Evolutionary conservation across 1,140 invertebrate genomes (phyloP).

Genomic region (Dreissena rostriformis): DNA sequence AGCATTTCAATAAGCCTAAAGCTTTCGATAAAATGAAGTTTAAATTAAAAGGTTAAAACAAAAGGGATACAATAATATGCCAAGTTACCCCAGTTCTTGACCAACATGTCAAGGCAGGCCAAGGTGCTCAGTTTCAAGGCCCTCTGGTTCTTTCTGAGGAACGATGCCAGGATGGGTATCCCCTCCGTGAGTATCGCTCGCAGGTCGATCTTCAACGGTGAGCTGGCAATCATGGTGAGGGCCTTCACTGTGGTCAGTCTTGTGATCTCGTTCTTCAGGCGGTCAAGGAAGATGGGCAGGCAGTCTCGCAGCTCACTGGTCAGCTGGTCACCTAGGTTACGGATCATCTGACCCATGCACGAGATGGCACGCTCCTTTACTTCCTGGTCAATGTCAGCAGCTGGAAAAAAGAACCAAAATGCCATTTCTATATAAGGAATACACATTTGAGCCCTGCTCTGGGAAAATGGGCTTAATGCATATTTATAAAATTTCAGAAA

Average conservation of each 20-base stretch:
- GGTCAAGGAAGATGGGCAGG: constrained; percentile 96
- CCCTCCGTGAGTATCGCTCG: constrained; percentile 93
- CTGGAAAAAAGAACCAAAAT: constrained; percentile 71
- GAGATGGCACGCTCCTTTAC: constrained; percentile 99
- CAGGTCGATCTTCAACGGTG: constrained; percentile 93
- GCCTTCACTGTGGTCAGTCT: constrained; percentile 97
- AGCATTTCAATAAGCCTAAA: too few species aligned
- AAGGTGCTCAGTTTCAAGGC: constrained; percentile 96
- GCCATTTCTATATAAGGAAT: too few species aligned
- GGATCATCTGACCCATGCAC: constrained; percentile 97
- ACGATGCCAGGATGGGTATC: constrained; percentile 95
- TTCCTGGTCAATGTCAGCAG: constrained; percentile 99
- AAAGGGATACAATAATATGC: constrained; percentile 21
- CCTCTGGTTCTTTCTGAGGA: constrained; percentile 98
- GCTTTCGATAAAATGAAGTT: too few species aligned
- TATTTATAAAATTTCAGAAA: too few species aligned
- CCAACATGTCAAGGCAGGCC: constrained; percentile 93
- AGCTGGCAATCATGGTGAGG: constrained; percentile 95
- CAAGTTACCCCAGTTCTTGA: constrained; percentile 92
- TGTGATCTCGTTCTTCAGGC: constrained; percentile 98
- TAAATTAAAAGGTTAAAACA: too few species aligned
- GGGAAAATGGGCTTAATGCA: too few species aligned
- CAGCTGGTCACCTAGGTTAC: constrained; percentile 93
- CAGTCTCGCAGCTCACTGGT: constrained; percentile 90
- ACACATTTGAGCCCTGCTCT: too few species aligned